Evolutionary conservation across 30 jellyfish, hydroid and myxozoan genomes (phyloP).

Genomic region (Aurelia sp.): DNA sequence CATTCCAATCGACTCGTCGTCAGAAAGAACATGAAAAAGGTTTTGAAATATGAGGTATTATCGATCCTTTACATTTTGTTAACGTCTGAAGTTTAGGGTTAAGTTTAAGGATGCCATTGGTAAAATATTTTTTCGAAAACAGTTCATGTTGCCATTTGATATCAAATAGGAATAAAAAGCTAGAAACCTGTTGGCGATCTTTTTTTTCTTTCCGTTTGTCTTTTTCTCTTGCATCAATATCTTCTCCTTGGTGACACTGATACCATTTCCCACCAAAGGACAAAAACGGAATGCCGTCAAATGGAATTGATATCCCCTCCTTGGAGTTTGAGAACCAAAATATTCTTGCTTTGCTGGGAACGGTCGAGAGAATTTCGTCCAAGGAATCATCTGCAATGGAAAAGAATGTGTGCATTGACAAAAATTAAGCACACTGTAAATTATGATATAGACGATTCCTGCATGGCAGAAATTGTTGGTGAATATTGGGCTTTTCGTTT

Average conservation of each 20-base stretch:
- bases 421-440: neutral
- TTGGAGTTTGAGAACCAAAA: neutral
- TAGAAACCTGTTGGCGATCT: no score
- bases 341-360: conserved; percentile 14
- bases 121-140: neutral
- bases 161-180: no score
- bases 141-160: neutral
- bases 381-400: conserved; percentile 24
- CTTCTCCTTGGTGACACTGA: conserved; percentile 68
- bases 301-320: conserved; percentile 22
- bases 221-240: conserved; percentile 34
- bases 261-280: conserved; percentile 26
- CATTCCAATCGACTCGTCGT: no score
- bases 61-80: no score
- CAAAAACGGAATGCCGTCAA: conserved; percentile 55
- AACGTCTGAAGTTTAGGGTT: no score
- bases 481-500: no score
- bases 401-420: neutral
- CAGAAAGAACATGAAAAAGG: no score
- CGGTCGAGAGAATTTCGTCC: conserved; percentile 3
- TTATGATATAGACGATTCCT: no score
- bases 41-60: no score
- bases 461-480: no score
- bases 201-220: neutral
- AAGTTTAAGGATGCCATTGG: no score